Evolutionary conservation across 1,140 invertebrate species (phyloP), one percentile per base, ranked within the genome.

Genomic region (Pseudomyrmex flavicornis): DNA sequence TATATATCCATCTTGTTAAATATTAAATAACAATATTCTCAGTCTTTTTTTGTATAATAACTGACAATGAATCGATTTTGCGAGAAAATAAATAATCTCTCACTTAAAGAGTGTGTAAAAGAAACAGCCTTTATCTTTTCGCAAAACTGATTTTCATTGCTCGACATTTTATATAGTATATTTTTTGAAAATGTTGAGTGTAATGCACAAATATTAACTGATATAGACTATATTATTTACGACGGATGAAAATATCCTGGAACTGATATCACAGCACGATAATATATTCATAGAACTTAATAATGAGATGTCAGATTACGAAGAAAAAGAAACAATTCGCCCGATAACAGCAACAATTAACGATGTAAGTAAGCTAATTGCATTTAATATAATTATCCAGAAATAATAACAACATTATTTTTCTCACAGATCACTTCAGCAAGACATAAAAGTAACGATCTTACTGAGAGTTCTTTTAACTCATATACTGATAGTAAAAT

Each of bases 191-290:
- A 59, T 59, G 59, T 72, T 59, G 58, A 69, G 22, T 17, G n/a
- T 77, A 72, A 80, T 59, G 15, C 44, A 74, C 22, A 65, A 70
- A 61, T 75, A 84, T 86, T 73, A 58, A 61, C 17, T 17, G 80
- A 95, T 96, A 59, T 93, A 98, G 97, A 98, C 97, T 17, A 97
- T 98, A 87, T 93, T 98, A 70, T 98, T 97, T 92, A 97, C 97
- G 35, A 97, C 96, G 73, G 95, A 97, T 90, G 96, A 97, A 70
- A 91, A 92, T 22, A 97, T 97, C 75, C 93, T 98, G 35, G 97
- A 98, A 92, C 91, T 95, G n/a, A 96, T 98, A 68, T 95, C 97
- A 68, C 91, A 95, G 59, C 95, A 97, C 91, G 97, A 98, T 93
- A 94, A 94, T 79, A 96, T 95, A 26, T 97, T 96, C 93, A 95